Conservation (phyloP, 2,888 invertebrate species). For the Watsonalla binaria region DNA sequence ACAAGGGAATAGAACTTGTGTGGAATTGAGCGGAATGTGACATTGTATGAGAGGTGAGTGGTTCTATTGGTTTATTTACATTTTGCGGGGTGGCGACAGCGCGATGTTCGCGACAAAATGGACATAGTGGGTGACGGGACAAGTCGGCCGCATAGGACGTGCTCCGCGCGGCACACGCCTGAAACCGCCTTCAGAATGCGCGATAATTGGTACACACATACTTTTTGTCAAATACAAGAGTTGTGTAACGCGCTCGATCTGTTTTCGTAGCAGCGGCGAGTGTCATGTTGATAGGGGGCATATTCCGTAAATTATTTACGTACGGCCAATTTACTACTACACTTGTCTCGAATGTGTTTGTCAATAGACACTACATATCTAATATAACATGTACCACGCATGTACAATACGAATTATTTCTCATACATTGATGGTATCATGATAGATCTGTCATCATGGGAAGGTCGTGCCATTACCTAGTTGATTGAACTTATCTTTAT, state of each 20-base stretch:
- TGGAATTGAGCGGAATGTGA: conserved; percentile 78
- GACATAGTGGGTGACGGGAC: conserved; percentile 59
- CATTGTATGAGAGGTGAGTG: conserved; percentile 77
- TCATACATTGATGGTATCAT: too few species aligned
- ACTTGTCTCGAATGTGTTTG: conserved; percentile 21
- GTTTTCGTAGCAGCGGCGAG: conserved; percentile 47
- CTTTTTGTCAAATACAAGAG: conserved; percentile 32
- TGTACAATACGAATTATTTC: not conserved
- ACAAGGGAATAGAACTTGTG: conserved; percentile 67
- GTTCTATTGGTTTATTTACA: conserved; percentile 71
- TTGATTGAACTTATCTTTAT: not conserved
- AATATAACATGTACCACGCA: not conserved
- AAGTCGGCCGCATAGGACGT: conserved; percentile 45
- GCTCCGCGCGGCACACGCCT: conserved; percentile 34
- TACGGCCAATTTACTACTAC: not conserved
- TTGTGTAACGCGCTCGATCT: conserved; percentile 65
- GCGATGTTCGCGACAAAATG: conserved; percentile 60
- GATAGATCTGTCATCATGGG: not conserved
- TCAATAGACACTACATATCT: conserved; percentile 14
- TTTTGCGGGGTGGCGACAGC: conserved; percentile 51
- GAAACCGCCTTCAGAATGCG: conserved; percentile 29
- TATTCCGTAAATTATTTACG: conserved; percentile 28
- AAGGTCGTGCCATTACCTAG: not conserved
- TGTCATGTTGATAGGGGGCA: conserved; percentile 30
- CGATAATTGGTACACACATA: conserved; percentile 13